phyloP scores from a whole-genome alignment of 2,797 vertebrate genomes.

The Callimico goeldii region DNA sequence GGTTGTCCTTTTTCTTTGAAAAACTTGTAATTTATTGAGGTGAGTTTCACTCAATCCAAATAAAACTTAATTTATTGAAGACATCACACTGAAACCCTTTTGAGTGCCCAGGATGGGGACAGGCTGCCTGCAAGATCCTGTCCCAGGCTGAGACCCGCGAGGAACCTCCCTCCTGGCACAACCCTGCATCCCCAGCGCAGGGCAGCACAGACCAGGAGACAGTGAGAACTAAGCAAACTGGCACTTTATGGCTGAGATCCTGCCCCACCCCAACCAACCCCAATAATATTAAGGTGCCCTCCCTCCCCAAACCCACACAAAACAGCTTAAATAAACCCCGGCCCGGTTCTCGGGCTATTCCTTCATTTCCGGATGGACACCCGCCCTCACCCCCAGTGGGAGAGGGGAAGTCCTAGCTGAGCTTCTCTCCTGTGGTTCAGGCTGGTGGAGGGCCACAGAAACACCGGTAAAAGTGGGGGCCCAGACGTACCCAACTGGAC shows the following conservation, averaged over 20 bases:
- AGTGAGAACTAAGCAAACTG: slow-evolving; percentile 54
- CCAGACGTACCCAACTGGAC: background rate
- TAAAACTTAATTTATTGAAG: slow-evolving; percentile 89
- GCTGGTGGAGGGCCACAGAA: background rate
- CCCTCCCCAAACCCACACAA: slow-evolving; percentile 54
- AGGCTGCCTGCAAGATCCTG: background rate
- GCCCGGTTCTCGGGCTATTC: slow-evolving; percentile 58
- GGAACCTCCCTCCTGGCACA: background rate
- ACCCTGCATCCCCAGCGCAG: background rate
- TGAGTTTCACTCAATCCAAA: slow-evolving; percentile 85
- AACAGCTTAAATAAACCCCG: slow-evolving; percentile 78
- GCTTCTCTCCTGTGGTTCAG: background rate
- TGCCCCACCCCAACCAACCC: background rate
- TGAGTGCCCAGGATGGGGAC: background rate
- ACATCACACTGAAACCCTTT: slow-evolving; percentile 42
- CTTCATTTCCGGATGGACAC: slow-evolving; percentile 76
- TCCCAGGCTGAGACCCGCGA: background rate
- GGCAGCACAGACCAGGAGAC: background rate
- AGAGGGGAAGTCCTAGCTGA: background rate
- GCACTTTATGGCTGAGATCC: slow-evolving; percentile 60
- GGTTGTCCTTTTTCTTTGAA: slow-evolving; percentile 52
- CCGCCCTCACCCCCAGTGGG: background rate
- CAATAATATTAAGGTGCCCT: slow-evolving; percentile 55
- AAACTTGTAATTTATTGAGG: slow-evolving; percentile 86
- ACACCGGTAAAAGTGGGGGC: background rate